A percentile compares a stretch with the other conserved stretches of the same genome.
These are phyloP conservation scores for Neogobius melanostomus DNA, from an alignment of 2,113 vertebrate genomes.

Conservation along the genomic window DNA sequence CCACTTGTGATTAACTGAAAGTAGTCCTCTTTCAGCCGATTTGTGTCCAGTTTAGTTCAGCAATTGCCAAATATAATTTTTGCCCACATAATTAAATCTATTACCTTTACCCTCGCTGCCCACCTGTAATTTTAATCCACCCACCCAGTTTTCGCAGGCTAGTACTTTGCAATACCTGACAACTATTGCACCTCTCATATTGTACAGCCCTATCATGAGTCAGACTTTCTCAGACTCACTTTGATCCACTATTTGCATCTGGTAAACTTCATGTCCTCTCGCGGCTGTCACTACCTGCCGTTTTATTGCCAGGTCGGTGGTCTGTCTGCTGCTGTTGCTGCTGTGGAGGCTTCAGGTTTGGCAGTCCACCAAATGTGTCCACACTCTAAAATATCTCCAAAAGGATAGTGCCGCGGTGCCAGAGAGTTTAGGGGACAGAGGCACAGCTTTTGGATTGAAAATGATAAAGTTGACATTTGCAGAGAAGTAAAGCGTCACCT, in stretches of 20 bases:
- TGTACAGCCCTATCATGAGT: slow-evolving; percentile 42
- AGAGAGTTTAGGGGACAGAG: not conserved
- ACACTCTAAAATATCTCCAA: not conserved
- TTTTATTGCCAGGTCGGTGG: not conserved
- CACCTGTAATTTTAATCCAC: too few species aligned
- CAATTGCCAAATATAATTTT: too few species aligned
- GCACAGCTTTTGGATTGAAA: not conserved
- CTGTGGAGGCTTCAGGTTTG: not conserved
- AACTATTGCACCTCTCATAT: not conserved
- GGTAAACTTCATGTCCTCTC: not conserved
- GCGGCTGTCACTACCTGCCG: slow-evolving; percentile 2
- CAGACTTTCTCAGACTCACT: slow-evolving; percentile 2
- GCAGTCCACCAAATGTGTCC: slow-evolving; percentile 1
- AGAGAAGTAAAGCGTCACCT: not conserved
- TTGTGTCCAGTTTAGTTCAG: too few species aligned
- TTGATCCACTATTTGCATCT: slow-evolving; percentile 6
- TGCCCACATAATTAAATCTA: too few species aligned
- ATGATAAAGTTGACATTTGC: not conserved
- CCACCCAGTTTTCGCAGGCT: too few species aligned
- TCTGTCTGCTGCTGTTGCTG: slow-evolving; percentile 10
- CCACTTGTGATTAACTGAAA: too few species aligned
- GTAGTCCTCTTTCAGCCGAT: too few species aligned
- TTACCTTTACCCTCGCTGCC: too few species aligned
- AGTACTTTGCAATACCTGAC: not conserved
- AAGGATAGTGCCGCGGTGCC: slow-evolving; percentile 1